Base-by-base conservation (phyloP, 2,888 invertebrate genomes). In the Ochropleura plecta region DNA sequence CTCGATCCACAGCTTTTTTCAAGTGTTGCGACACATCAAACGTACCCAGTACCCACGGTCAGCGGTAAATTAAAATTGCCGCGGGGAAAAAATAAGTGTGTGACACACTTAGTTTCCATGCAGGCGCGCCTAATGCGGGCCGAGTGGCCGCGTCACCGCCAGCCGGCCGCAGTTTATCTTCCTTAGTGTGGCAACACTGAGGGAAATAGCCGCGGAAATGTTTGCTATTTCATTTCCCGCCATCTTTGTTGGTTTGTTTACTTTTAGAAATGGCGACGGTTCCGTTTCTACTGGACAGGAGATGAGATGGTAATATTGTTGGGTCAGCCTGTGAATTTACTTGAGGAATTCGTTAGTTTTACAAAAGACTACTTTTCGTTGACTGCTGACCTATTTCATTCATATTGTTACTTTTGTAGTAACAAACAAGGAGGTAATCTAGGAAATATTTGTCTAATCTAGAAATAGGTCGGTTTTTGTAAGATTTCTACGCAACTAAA, bases 11-110 rank as follows among this genome's bases (percentile, higher is more conserved):
- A 91, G 75, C n/a, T 66, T 79, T 78, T 87, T 86, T 90, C 86
- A 89, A 95, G 93, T 92, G 92, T 92, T 91, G 92, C 92, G 90
- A 94, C 93, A 94, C 92, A 94, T 95, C 95, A 94, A 94, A 94
- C 90, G 92, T 90, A 91, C 91, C 90, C 72, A 86, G 92, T 89
- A 91, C 93, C 90, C 84, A 89, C 93, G 95, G 95, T 95, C 95
- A 95, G 94, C 93, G 92, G 91, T 92, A 93, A 95, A 95, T 95
- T 95, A 96, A 95, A 95, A 95, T 92, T 92, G 95, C 95, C 93
- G 92, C 92, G 89, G 95, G 95, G 93, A 93, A 93, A 94, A 95
- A 95, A 94, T 93, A 94, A 94, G 94, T 94, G 94, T 94, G 92
- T 91, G 93, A 94, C 95, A 95, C 93, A 95, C 95, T 96, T 95